A percentile compares a stretch with the other conserved stretches of the same genome.
These are phyloP conservation scores for Tenebrosternarchus preto DNA, from an alignment of 2,113 vertebrate species.

Conservation along the genomic window DNA sequence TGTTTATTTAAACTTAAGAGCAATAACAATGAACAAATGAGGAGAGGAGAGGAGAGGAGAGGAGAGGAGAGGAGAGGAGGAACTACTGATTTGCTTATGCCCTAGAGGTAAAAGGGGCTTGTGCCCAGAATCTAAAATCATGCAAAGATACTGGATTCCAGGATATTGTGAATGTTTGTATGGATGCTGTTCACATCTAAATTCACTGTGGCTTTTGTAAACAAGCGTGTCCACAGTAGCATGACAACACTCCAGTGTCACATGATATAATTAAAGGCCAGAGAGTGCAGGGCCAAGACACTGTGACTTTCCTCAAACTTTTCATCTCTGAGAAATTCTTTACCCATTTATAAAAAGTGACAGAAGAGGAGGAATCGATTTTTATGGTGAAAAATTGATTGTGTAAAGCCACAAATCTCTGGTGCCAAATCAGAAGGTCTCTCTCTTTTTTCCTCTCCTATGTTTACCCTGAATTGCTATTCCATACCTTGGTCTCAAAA, in stretches of 20 bases:
- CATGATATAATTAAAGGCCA: neutral
- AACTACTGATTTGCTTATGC: neutral
- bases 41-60: neutral
- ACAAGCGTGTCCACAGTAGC: neutral
- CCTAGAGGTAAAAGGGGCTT: neutral
- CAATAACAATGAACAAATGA: neutral
- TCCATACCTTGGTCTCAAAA: neutral
- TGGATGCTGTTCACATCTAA: neutral
- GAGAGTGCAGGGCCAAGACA: neutral
- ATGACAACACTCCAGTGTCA: neutral
- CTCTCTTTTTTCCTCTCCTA: conserved; percentile 1
- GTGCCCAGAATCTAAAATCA: neutral
- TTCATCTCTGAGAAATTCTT: conserved; percentile 7
- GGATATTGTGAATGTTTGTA: neutral
- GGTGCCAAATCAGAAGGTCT: neutral
- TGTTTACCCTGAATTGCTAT: neutral
- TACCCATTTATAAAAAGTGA: neutral
- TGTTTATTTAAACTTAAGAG: neutral
- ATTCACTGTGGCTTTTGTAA: conserved; percentile 2
- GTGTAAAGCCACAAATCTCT: neutral
- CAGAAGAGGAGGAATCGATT: conserved; percentile 10
- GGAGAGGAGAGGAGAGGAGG: neutral
- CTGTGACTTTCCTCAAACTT: neutral
- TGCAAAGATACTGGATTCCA: neutral
- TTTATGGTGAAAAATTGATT: conserved; percentile 15